These are phyloP conservation scores for Pachyramphus minor DNA, from an alignment of 2,113 vertebrate genomes.

Conservation along the genomic window DNA sequence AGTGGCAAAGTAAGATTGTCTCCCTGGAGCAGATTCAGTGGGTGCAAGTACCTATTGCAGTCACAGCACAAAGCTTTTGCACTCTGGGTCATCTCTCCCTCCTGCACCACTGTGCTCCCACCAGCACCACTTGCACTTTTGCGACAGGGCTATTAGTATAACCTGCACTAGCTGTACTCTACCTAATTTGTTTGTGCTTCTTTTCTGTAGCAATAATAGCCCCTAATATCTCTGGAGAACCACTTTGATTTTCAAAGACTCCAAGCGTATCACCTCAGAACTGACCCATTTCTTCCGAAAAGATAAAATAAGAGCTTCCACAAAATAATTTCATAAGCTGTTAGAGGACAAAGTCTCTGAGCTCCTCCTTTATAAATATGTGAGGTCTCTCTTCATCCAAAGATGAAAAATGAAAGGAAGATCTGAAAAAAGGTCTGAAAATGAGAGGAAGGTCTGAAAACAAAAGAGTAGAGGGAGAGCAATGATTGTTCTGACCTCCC, in stretches of 20 bases:
- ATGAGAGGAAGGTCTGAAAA: too few relatives aligned
- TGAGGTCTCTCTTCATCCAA: neutral
- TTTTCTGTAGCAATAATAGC: neutral
- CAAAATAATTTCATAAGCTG: neutral
- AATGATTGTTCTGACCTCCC: neutral
- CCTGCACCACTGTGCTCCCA: fast-evolving
- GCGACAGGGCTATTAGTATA: neutral
- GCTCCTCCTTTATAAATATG: neutral
- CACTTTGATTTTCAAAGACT: neutral
- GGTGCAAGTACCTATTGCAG: neutral
- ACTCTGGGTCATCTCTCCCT: neutral
- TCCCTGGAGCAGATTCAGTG: neutral
- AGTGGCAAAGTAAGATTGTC: neutral
- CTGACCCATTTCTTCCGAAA: neutral
- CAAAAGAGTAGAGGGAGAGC: fast-evolving
- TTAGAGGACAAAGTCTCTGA: neutral
- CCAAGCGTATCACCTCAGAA: neutral
- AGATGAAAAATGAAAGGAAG: neutral
- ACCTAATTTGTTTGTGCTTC: neutral
- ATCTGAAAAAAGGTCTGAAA: neutral
- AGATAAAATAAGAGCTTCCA: neutral
- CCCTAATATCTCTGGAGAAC: neutral
- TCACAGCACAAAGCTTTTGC: neutral
- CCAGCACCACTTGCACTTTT: neutral
- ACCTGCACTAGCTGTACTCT: neutral